Evolutionary conservation across 2,797 vertebrate genomes (phyloP), one percentile per base, ranked within the genome.

Genomic region (Gambelia wislizenii): DNA sequence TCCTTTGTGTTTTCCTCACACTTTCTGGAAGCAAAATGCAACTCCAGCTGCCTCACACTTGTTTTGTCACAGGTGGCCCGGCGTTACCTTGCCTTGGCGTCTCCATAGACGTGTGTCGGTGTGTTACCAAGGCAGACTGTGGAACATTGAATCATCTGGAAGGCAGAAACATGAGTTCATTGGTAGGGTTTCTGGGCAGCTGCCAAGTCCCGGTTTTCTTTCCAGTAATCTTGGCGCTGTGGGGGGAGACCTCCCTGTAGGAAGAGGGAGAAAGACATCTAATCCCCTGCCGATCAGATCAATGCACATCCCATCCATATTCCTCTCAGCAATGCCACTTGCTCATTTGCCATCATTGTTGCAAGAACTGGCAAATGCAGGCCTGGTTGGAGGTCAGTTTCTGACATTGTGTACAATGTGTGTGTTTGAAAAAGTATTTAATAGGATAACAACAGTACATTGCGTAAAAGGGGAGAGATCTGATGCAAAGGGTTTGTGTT

Each of bases 141-240:
- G 42, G n/a, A 64, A 47, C 79, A 6, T 22, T 49, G 70, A 78
- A 69, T 84, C 82, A 88, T 84, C 36, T 67, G 75, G 74, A 67
- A 86, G 30, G 56, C 87, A 67, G 56, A 52, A 39, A 44, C n/a
- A 42, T 77, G 72, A 78, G 61, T 84, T 84, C 75, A 78, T 89
- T 36, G 1, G 12, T 82, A 52, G 20, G 47, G 59, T 77, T 84
- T 88, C 72, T 88, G 87, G 74, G 42, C 12, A 0, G 61, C 82
- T n/a, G 87, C 81, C 87, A 89, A 84, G 47, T n/a, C 18, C 13
- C 61, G 77, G 18, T 84, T 84, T 89, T 78, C 59, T 83, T 88
- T 77, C 81, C 72, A 83, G 74, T 77, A 77, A 88, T 83, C 59
- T 64, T 72, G 52, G 81, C 74, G n/a, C n/a, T n/a, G n/a, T n/a